Base-by-base conservation (phyloP, 2,113 vertebrate genomes). In the Aptenodytes forsteri region DNA sequence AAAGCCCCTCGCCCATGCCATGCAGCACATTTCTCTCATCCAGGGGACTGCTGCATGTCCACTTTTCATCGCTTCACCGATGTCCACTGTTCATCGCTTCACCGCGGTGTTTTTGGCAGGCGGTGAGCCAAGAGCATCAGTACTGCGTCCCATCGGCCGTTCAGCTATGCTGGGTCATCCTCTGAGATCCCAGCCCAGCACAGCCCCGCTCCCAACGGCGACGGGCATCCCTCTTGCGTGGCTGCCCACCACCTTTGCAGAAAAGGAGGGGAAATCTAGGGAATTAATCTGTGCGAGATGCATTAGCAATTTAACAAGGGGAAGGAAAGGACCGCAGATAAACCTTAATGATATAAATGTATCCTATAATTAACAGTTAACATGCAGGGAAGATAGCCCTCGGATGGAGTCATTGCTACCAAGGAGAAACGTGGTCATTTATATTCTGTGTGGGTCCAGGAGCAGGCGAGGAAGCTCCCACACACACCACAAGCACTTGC, bases 341-440 rank as follows among this genome's bases (percentile, higher is more conserved):
- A 90, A 79, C 92, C 80, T 79, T 92, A 92, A 93, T 17, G 86
- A 89, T 44, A 25, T 25, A 61, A 96, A 85, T 13, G 80, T 18
- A 89, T 71, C 96, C 88, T 80, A 26, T 91, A 97, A 97, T 97
- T 96, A 96, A 62, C 64, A 77, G 77, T 65, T 94, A 89, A 59
- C 90, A 93, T 62, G 62, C 92, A 92, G 92, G 54, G 83, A 82
- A 71, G 79, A 65, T 23, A 76, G 82, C 83, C 93, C 77, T 94
- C 2, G 0, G 79, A 72, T 50, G 67, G 89, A 95, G 59, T n/a
- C 8, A 1, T 13, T 30, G 66, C 87, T 77, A 34, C 9, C 91
- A 49, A 94, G 94, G 90, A 96, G 93, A 94, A 95, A 87, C 7
- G 0, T 7, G 59, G 91, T 93, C 95, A 87, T 96, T 96, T 78